Conservation (phyloP, 2,797 vertebrate genomes). For the Crenichthys baileyi region DNA sequence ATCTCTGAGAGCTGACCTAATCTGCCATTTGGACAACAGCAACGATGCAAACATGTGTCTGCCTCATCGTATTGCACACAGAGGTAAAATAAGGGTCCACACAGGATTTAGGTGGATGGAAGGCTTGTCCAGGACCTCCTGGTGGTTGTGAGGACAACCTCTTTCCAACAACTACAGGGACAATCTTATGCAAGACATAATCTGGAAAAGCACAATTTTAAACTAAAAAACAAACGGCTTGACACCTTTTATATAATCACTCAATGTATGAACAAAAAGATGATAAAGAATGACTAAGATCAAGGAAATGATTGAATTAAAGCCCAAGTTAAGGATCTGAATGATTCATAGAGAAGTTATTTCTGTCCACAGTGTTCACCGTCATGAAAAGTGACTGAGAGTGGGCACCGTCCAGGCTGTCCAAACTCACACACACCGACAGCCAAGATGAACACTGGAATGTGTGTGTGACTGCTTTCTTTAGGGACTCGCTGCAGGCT, state of each 20-base stretch:
- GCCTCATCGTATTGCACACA: constrained; percentile 35
- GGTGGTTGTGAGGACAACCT: constrained; percentile 28
- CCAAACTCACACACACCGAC: constrained; percentile 23
- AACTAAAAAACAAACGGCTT: constrained; percentile 17
- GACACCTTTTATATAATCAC: constrained; percentile 7
- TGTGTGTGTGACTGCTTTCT: constrained; percentile 12
- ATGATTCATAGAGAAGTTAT: constrained; percentile 39
- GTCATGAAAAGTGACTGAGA: constrained; percentile 28
- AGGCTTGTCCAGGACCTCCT: constrained; percentile 28
- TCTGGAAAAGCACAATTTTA: constrained; percentile 32
- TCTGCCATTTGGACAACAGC: constrained; percentile 58
- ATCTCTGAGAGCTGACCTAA: constrained; percentile 51
- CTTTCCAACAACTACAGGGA: constrained; percentile 17
- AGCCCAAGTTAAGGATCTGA: constrained; percentile 7
- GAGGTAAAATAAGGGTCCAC: constrained; percentile 21
- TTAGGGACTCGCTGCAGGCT: neutral
- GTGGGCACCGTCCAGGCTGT: constrained; percentile 21
- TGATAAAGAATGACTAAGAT: neutral
- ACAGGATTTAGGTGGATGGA: constrained; percentile 45
- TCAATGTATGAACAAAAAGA: neutral
- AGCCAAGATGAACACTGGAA: constrained; percentile 8
- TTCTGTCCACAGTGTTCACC: constrained; percentile 34
- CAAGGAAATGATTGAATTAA: constrained; percentile 30
- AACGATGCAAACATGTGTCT: constrained; percentile 43
- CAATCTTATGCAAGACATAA: constrained; percentile 65